Base-by-base conservation (phyloP, 2,797 vertebrate species). In the Manis javanica region DNA sequence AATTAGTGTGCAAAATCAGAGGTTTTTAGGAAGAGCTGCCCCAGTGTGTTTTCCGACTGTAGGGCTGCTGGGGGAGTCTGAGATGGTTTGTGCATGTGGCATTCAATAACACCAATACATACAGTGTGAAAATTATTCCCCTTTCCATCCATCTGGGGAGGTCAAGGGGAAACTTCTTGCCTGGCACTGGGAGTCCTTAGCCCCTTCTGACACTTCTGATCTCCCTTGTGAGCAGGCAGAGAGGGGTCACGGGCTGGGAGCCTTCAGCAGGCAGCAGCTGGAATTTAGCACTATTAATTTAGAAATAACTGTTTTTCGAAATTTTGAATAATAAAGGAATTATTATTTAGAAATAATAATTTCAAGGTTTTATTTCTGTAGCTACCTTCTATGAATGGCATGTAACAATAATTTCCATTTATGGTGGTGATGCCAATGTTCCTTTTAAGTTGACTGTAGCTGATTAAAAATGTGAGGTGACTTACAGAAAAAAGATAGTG, bases 141-240 rank as follows among this genome's bases (percentile, higher is more conserved):
- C 13, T 57, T 15, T 3, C 21, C 1, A 0, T 5, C 15, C 12
- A 42, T 49, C 49, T 1, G 77, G 23, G 55, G 24, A 49, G n/a
- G 29, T 15, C 4, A 2, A 13, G 21, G n/a, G 21, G 34, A 9
- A 61, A 8, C 0, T 6, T n/a, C 23, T 42, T 2, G 2, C 46
- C 72, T 46, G 15, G 57, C 24, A 2, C 34, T 1, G 2, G 9
- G 51, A 5, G 18, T 0, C 19, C 29, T 55, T 34, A 72, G 75
- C n/a, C 7, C 31, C 71, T 84, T 42, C 74, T 29, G 46, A 83
- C 59, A 34, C 9, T 59, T 66, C 63, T 26, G 3, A 63, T 46
- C n/a, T 57, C 71, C 55, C 23, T 10, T 31, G 66, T 5, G 78
- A 78, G 34, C 77, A 26, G 5, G 29, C 42, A 81, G 23, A 68